Evolutionary conservation across 2,888 invertebrate genomes (phyloP).

Genomic region (Ectropis crepuscularia): DNA sequence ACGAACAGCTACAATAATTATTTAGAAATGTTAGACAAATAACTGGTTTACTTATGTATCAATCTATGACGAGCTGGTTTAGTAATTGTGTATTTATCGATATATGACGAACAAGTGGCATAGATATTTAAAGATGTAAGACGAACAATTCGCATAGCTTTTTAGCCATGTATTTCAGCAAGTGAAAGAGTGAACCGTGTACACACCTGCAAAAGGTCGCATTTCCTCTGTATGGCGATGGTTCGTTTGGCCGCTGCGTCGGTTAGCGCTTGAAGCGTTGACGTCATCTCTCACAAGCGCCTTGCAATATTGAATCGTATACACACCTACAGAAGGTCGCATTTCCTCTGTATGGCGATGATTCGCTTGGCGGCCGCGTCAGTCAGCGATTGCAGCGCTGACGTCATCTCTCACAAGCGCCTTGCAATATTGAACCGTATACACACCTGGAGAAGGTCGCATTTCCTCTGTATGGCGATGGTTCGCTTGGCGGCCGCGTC

Average conservation of each 20-base stretch:
- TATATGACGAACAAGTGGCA: too few species aligned
- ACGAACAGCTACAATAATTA: too few species aligned
- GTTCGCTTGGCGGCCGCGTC: constrained; percentile 90
- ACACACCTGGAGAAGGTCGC: constrained; percentile 63
- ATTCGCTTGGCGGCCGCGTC: constrained; percentile 90
- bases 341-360: constrained; percentile 85
- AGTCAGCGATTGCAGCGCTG: constrained; percentile 88
- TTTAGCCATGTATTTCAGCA: too few species aligned
- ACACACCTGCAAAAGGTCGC: constrained; percentile 63
- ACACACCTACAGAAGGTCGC: constrained; percentile 63
- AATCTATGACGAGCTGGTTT: too few species aligned
- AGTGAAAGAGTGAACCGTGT: background rate
- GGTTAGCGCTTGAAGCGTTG: constrained; percentile 88
- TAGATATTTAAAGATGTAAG: too few species aligned
- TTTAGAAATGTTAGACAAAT: too few species aligned
- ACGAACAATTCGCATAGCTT: too few species aligned
- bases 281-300: constrained; percentile 79
- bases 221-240: constrained; percentile 85
- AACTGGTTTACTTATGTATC: too few species aligned
- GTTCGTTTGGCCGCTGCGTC: constrained; percentile 90
- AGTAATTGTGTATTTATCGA: too few species aligned
- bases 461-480: constrained; percentile 85
- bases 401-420: constrained; percentile 79
- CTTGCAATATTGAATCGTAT: background rate
- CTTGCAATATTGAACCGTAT: background rate